Evolutionary conservation across 1,140 invertebrate species (phyloP).

Genomic region (Brachystomella parvula): DNA sequence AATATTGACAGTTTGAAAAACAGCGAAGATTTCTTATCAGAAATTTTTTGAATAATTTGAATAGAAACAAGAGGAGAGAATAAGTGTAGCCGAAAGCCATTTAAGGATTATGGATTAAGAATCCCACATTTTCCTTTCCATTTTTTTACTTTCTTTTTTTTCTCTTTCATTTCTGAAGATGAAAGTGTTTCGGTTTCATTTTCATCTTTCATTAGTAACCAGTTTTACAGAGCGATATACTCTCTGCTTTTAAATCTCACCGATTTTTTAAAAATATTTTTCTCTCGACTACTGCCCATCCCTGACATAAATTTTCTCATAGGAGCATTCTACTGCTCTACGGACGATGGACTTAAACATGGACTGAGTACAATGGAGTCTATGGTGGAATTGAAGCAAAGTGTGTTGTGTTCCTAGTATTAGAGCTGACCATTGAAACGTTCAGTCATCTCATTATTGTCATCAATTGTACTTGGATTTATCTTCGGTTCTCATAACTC

Average conservation of each 20-base stretch:
- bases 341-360: background rate
- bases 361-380: background rate
- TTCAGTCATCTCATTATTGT: conserved; percentile 13
- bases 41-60: background rate
- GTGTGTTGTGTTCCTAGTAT: background rate
- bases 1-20: background rate
- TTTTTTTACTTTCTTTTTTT: background rate
- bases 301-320: conserved; percentile 11
- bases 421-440: conserved; percentile 10
- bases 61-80: background rate
- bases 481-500: conserved; percentile 12
- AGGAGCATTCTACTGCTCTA: background rate
- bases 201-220: background rate
- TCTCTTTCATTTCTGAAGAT: background rate
- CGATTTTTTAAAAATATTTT: background rate
- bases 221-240: background rate
- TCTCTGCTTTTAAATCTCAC: background rate
- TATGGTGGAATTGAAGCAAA: conserved; percentile 3
- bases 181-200: background rate
- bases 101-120: conserved; percentile 10
- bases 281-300: too few species aligned
- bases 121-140: background rate
- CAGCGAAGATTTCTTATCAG: background rate
- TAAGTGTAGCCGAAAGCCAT: conserved; percentile 7
- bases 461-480: conserved; percentile 4